Percentiles rank a stretch among this genome's conserved stretches.
Conservation (phyloP, 2,888 invertebrate species). For the Sepiola atlantica region DNA sequence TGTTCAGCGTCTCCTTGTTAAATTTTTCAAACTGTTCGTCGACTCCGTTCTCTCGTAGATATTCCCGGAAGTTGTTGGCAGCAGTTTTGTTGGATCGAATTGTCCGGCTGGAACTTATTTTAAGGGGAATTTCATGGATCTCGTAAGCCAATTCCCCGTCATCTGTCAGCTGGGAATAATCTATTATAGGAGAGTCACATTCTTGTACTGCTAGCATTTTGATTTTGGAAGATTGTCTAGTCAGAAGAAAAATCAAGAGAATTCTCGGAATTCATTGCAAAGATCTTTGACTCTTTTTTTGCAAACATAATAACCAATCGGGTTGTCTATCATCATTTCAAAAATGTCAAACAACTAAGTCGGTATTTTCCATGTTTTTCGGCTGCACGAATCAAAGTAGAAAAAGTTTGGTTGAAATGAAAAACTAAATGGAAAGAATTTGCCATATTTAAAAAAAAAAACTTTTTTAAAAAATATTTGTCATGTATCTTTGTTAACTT, state of each 20-base stretch:
- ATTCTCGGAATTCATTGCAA: background rate
- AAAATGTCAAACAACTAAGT: background rate
- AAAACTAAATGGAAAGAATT: background rate
- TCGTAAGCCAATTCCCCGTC: background rate
- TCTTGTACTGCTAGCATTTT: background rate
- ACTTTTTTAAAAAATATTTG: background rate
- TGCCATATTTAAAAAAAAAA: background rate
- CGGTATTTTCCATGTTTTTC: background rate
- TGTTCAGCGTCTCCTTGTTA: slow-evolving; percentile 8
- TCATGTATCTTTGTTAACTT: background rate
- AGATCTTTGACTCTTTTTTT: background rate
- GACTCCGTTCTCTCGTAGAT: slow-evolving; percentile 41
- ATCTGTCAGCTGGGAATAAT: background rate
- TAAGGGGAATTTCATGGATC: slow-evolving; percentile 37
- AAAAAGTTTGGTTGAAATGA: background rate
- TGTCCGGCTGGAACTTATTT: slow-evolving; percentile 42
- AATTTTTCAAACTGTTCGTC: slow-evolving; percentile 17
- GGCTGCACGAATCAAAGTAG: background rate
- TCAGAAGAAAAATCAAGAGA: background rate
- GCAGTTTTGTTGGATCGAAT: slow-evolving; percentile 40
- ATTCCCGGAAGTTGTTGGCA: slow-evolving; percentile 44
- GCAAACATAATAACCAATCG: background rate
- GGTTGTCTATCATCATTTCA: background rate
- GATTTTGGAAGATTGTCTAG: background rate
- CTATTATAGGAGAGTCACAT: background rate